Base-by-base conservation (phyloP, 2,113 vertebrate genomes). In the Podocnemis expansa region DNA sequence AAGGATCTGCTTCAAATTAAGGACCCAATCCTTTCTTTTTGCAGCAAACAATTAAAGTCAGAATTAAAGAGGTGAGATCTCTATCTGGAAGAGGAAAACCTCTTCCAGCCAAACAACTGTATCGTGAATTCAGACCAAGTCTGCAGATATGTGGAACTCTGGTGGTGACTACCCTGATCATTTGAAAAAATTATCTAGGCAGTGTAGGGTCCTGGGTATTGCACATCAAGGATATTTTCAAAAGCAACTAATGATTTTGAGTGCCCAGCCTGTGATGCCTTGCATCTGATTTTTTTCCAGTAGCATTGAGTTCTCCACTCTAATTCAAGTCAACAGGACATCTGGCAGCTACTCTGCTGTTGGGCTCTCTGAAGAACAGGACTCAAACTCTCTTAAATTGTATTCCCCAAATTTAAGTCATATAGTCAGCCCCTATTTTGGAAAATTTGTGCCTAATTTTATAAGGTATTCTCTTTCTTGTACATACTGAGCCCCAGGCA, bases 1-100 rank as follows among this genome's bases (percentile, higher is more conserved):
- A 56, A 80, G 76, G n/a, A 78, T 43, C 91, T 95, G 93, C 63
- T 96, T 96, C 86, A 88, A 91, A 93, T 96, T 93, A 93, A 63
- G 10, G 51, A 88, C 79, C 45, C 52, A 89, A 58, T 83, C 24
- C 34, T 92, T 92, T 45, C 56, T 91, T 93, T 95, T 56, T 94
- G 25, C 80, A 94, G 55, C 83, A 78, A 94, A 43, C 49, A 80
- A 93, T 97, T 93, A 95, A 92, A n/a, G 41, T 94, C 82, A 95
- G 34, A 58, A 56, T 89, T 91, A 91, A 96, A 54, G 73, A 94
- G 80, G 34, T 76, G 93, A 96, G 89, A 25, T 67, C 93, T 95
- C 89, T 85, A 25, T 88, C 87, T 93, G 86, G 67, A 93, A 95
- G 43, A 52, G 49, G 56, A 80, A 80, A 82, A 56, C 86, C 52